Evolutionary conservation across 2,113 vertebrate genomes (phyloP), one percentile per base, ranked within the genome.

Genomic region (Setophaga kirtlandii): DNA sequence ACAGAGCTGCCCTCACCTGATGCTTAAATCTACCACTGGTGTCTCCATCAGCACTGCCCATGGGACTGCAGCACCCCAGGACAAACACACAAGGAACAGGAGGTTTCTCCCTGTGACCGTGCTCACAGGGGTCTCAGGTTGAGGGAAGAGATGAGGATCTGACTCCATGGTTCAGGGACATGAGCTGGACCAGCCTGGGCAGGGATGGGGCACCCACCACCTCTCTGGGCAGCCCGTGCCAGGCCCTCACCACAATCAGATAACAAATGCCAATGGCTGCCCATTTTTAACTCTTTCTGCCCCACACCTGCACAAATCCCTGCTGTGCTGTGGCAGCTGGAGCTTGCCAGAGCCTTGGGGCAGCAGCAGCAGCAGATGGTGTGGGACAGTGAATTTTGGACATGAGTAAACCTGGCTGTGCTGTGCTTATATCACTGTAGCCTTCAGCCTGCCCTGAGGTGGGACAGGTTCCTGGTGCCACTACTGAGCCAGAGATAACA

Each of bases 331-430:
- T 9, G 52, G 60, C 58, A 95, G 37, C 21, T 56, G 78, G 64
- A 80, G 33, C 55, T 89, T 28, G 13, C 33, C 52, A 30, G 37
- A 0, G 0, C 62, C 58, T 46, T 5, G 11, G 46, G 37, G 37
- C 37, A 25, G 6, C 41, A 58, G 50, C 37, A 27, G 8, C 8
- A 4, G 52, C 39, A 50, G 56, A 9, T 0, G 1, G 21, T 0
- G 5, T 21, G 44, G 30, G 22, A 6, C 18, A 9, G 7, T 53
- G 53, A 8, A 56, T 64, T 92, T 71, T 52, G 58, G 74, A 17
- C 10, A 10, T 6, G 2, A 6, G 62, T 20, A 41, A 55, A 56
- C 9, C 58, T 24, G 74, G 50, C 37, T 86, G 69, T 41, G 2
- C 62, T 75, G 60, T 17, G 4, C n/a, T 53, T 15, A 21, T 58